Base-by-base conservation (phyloP, 2,797 vertebrate genomes). In the Microchirus variegatus region DNA sequence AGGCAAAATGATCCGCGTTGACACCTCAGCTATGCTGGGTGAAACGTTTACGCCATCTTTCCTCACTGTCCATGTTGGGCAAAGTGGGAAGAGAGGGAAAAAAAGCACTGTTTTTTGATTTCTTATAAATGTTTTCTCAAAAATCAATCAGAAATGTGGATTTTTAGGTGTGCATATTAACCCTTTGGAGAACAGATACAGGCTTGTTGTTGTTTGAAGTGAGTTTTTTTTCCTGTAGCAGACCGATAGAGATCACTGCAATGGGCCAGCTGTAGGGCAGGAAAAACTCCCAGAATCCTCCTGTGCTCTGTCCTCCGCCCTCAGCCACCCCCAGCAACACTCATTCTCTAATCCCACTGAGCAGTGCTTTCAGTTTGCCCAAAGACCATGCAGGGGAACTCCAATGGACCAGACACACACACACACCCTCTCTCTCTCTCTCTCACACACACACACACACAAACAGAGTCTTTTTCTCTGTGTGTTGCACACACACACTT, bases 291-390 rank as follows among this genome's bases (percentile, higher is more conserved):
- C 84, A 88, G 74, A 89, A 87, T 89, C 68, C 89, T 77, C 80
- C 61, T 75, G 82, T 82, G 77, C 13, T 66, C 50, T 65, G 65
- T 81, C 75, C 79, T 67, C 78, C 46, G 26, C 74, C 77, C 71
- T 53, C 56, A 40, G n/a, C 81, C 80, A 64, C 77, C 77, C 82
- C 75, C 82, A 81, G 80, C 85, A 87, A 59, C 87, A 91, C 93
- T 91, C 90, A 70, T 90, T 91, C 91, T 88, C 93, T 95, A 96
- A 96, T 96, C 95, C 94, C 94, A 94, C 72, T 88, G 94, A 94
- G 95, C 95, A 92, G 89, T 92, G 91, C 93, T 88, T 92, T 93
- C 89, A 94, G 91, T 90, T 93, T 94, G 94, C 90, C 93, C 94
- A 93, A 89, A 90, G 90, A 92, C 83, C 74, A 78, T 72, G 82